Base-by-base conservation (phyloP, 2,888 invertebrate species). In the Liopterus haemorrhoidalis region DNA sequence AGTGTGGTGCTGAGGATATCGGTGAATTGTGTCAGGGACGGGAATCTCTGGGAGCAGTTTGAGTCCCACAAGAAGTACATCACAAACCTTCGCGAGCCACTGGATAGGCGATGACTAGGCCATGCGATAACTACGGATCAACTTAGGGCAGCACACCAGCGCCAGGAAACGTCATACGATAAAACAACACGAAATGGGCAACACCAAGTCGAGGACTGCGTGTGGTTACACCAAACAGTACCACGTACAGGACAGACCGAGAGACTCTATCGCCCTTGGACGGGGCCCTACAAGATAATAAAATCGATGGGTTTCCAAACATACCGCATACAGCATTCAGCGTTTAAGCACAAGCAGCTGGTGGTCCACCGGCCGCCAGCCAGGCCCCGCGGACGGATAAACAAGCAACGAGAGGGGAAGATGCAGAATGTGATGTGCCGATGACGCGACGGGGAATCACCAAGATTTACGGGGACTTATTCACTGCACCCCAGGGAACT, bases 401-500 rank as follows among this genome's bases (percentile, higher is more conserved):
- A n/a, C n/a, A n/a, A n/a, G n/a, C n/a, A n/a, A n/a, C n/a, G n/a
- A n/a, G n/a, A n/a, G n/a, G n/a, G n/a, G n/a, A n/a, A n/a, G n/a
- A n/a, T n/a, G n/a, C n/a, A n/a, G n/a, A n/a, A n/a, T n/a, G n/a
- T n/a, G n/a, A n/a, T n/a, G n/a, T n/a, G n/a, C n/a, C n/a, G n/a
- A n/a, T n/a, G n/a, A n/a, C n/a, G n/a, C n/a, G n/a, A n/a, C n/a
- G n/a, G n/a, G n/a, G n/a, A n/a, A n/a, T n/a, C n/a, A n/a, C n/a
- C n/a, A n/a, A n/a, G n/a, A n/a, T n/a, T n/a, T n/a, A n/a, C n/a
- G 71, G 70, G 0, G 70, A 72, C 64, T 59, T 69, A 28, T 76
- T 64, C 62, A 52, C 58, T 12, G 67, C 67, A 0, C 66, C 69
- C 2, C 53, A 58, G 5, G 59, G 70, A 18, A 59, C 60, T 42